A percentile compares a stretch with the other conserved stretches of the same genome.
phyloP scores from a whole-genome alignment of 1,140 invertebrate species.

The Euura saliciscinereae region DNA sequence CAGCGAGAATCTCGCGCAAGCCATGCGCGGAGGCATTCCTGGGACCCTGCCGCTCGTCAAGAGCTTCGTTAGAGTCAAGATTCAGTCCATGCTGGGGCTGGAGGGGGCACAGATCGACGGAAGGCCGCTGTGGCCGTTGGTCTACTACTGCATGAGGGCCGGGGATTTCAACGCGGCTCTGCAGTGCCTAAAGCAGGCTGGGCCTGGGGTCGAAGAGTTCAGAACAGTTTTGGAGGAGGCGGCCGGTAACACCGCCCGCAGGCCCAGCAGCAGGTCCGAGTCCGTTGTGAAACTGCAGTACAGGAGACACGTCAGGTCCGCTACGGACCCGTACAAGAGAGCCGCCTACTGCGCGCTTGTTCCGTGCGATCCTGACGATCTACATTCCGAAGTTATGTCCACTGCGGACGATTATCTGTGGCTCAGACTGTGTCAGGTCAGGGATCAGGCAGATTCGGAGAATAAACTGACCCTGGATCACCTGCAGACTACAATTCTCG shows the following conservation, averaged over 20 bases:
- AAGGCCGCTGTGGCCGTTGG: conserved; percentile 86
- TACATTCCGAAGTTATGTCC: conserved; percentile 87
- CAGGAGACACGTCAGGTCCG: conserved; percentile 74
- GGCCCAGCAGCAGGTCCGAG: conserved; percentile 72
- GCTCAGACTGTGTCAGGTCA: conserved; percentile 87
- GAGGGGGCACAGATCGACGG: conserved; percentile 80
- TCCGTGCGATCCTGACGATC: conserved; percentile 85
- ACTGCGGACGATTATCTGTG: conserved; percentile 97
- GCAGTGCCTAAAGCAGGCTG: conserved; percentile 74
- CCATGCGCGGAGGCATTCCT: conserved; percentile 83
- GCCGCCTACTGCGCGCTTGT: conserved; percentile 83
- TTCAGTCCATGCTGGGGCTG: conserved; percentile 67
- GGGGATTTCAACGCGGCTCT: conserved; percentile 86
- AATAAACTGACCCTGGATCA: conserved; percentile 61
- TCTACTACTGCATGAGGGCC: conserved; percentile 89
- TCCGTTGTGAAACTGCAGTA: conserved; percentile 77
- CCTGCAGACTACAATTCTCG: conserved; percentile 76
- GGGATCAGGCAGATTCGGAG: conserved; percentile 63
- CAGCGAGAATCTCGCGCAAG: conserved; percentile 77
- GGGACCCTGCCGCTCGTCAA: conserved; percentile 83
- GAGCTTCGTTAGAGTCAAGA: conserved; percentile 82
- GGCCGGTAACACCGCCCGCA: conserved; percentile 64
- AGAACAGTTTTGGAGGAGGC: conserved; percentile 71
- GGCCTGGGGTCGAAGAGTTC: conserved; percentile 72
- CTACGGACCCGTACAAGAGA: conserved; percentile 81